phyloP scores from a whole-genome alignment of 2,113 vertebrate species.

The Peromyscus polionotus region DNA sequence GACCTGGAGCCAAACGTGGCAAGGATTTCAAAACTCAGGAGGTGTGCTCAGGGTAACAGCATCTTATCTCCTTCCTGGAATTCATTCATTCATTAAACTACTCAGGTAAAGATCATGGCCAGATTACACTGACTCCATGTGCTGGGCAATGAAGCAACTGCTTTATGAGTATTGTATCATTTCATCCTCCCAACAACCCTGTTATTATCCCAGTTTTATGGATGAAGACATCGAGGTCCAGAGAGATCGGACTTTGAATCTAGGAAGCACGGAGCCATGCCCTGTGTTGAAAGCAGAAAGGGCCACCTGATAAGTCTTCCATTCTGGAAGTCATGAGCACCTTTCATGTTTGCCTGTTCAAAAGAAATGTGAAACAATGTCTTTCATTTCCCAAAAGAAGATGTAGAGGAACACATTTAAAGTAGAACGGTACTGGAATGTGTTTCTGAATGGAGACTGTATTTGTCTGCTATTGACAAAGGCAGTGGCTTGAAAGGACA shows the following conservation, averaged over 20 bases:
- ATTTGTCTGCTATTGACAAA: neutral
- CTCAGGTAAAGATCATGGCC: neutral
- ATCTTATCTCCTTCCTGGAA: neutral
- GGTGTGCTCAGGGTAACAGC: neutral
- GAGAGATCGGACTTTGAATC: neutral
- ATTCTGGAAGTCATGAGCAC: neutral
- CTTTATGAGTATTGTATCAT: neutral
- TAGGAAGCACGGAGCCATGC: neutral
- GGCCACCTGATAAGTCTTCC: neutral
- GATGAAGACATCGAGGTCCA: slow-evolving; percentile 38
- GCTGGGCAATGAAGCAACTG: neutral
- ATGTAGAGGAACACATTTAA: neutral
- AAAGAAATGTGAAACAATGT: neutral
- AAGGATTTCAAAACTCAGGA: slow-evolving; percentile 37
- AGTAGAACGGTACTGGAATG: fast-evolving
- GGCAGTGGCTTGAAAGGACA: neutral
- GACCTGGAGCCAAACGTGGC: neutral
- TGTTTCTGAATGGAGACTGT: neutral
- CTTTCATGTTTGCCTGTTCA: neutral
- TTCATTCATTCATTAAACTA: neutral
- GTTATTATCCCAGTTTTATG: slow-evolving; percentile 37
- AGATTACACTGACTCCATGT: neutral
- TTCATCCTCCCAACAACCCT: slow-evolving; percentile 5
- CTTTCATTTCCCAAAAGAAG: neutral
- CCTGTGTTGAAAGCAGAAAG: neutral